phyloP scores from a whole-genome alignment of 2,888 invertebrate genomes.

The Lithophane semibrunnea region DNA sequence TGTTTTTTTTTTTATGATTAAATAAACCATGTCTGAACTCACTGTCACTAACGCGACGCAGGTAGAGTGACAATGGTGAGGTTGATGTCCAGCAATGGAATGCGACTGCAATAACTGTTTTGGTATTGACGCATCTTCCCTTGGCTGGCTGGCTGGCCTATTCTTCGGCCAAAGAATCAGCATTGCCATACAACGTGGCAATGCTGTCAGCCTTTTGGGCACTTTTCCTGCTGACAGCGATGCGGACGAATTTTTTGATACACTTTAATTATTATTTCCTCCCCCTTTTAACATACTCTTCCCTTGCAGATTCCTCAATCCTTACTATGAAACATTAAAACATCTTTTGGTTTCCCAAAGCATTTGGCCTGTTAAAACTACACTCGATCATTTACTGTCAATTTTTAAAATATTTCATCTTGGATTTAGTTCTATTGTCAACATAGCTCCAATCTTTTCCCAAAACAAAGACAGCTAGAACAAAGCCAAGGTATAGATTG shows the following conservation, averaged over 20 bases:
- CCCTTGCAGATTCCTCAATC: background rate
- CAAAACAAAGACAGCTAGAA: constrained; percentile 17
- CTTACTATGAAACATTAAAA: background rate
- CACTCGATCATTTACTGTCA: background rate
- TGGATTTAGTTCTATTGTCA: background rate
- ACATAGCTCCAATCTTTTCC: background rate
- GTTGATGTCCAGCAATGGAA: background rate
- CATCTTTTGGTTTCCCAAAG: background rate
- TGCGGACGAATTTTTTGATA: too few relatives aligned
- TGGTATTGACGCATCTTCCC: background rate
- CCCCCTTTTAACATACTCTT: too few relatives aligned
- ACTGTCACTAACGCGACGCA: too few relatives aligned
- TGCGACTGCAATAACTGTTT: background rate
- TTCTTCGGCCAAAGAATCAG: too few relatives aligned
- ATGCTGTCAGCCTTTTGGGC: too few relatives aligned
- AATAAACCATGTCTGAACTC: too few relatives aligned
- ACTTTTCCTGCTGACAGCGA: too few relatives aligned
- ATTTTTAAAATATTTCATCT: background rate
- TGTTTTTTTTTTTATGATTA: too few relatives aligned
- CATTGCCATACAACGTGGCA: too few relatives aligned
- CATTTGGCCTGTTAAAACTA: too few relatives aligned
- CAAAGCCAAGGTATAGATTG: constrained; percentile 23
- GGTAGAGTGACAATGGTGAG: background rate
- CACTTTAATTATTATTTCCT: too few relatives aligned
- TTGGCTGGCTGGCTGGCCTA: too few relatives aligned